Evolutionary conservation across 2,888 invertebrate genomes (phyloP).

Genomic region (Eupelmus urozonus): DNA sequence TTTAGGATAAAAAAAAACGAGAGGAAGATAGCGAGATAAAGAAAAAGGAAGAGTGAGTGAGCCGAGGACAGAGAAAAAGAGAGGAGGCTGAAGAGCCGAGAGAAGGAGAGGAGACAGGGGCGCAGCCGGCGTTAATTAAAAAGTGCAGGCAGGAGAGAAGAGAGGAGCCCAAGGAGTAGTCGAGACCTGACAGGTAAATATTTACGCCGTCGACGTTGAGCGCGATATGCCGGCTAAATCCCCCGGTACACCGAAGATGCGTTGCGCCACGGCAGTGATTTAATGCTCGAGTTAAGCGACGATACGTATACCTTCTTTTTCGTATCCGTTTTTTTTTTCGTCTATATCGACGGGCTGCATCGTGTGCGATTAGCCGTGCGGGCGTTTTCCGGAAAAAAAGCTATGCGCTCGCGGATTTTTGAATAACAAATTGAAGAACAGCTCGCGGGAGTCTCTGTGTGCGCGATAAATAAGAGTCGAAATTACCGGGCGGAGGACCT

Average conservation of each 20-base stretch:
- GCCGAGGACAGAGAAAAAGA: conserved; percentile 3
- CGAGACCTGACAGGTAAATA: conserved; percentile 72
- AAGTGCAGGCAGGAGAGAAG: conserved; percentile 54
- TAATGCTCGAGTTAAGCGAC: conserved; percentile 9
- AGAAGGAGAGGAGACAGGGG: conserved; percentile 41
- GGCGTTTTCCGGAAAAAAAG: not conserved
- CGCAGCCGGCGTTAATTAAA: conserved; percentile 67
- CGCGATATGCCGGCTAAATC: conserved; percentile 35
- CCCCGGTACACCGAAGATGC: not conserved
- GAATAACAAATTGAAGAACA: no score
- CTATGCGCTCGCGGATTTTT: no score
- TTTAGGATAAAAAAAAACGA: conserved; percentile 44
- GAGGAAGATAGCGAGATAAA: conserved; percentile 1
- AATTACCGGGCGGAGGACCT: no score
- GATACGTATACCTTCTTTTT: not conserved
- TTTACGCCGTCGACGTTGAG: conserved; percentile 62
- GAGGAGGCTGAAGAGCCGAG: conserved; percentile 19
- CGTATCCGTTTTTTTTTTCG: not conserved
- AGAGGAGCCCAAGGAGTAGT: conserved; percentile 53
- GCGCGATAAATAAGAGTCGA: no score
- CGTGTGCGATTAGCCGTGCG: no score
- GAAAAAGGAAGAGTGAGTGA: not conserved
- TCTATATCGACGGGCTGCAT: not conserved
- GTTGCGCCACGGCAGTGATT: conserved; percentile 2
- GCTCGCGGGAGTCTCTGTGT: no score